These are phyloP conservation scores for Macropis europaea DNA, from an alignment of 2,888 invertebrate genomes.

Conservation along the genomic window DNA sequence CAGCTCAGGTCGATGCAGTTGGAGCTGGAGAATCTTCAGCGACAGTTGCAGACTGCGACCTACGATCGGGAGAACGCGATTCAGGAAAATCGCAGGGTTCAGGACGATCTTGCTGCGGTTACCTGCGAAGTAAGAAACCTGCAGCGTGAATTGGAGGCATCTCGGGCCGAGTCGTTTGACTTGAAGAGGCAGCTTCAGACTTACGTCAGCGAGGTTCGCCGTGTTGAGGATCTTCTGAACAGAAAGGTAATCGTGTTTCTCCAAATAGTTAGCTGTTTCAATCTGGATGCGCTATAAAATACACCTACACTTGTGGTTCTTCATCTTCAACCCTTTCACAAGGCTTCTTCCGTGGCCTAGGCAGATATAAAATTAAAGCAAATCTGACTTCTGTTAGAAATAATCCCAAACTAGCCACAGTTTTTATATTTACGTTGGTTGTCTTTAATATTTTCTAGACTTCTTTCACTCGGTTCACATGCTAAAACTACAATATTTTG, in stretches of 20 bases:
- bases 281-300: no score
- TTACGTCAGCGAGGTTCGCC: conserved; percentile 90
- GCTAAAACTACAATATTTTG: neutral
- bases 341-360: no score
- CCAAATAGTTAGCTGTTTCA: no score
- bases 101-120: conserved; percentile 86
- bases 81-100: conserved; percentile 87
- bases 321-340: no score
- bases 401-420: no score
- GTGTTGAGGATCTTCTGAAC: conserved; percentile 88
- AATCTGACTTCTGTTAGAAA: no score
- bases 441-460: neutral
- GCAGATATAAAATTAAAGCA: no score
- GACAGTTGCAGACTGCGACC: conserved; percentile 82
- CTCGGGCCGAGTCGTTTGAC: conserved; percentile 86
- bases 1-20: conserved; percentile 71
- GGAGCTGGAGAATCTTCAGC: conserved; percentile 83
- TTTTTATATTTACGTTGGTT: neutral
- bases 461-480: neutral
- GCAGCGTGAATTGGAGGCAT: conserved; percentile 85
- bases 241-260: conserved; percentile 83
- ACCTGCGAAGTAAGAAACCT: conserved; percentile 83
- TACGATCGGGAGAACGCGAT: conserved; percentile 83
- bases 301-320: no score
- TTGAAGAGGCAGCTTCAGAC: conserved; percentile 89